Evolutionary conservation across 2,113 vertebrate genomes (phyloP), one percentile per base, ranked within the genome.

Genomic region (Tetrao urogallus): DNA sequence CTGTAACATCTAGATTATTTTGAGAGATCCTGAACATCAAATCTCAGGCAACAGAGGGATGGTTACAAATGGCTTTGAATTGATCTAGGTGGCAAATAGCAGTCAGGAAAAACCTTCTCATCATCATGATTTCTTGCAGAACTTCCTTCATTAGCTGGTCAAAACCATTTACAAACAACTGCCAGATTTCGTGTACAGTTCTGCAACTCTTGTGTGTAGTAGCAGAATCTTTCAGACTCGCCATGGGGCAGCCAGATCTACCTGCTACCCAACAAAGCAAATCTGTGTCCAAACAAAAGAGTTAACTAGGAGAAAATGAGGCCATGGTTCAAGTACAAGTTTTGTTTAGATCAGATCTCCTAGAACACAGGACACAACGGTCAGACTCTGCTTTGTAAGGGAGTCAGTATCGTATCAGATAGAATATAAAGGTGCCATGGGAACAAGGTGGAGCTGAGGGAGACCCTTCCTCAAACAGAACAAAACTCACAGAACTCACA

Each of bases 241-340:
- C 0, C 2, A 16, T 0, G 36, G 38, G 38, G 57, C 36, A 45
- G 77, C 36, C 70, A 64, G 64, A 15, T 20, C 70, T 32, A 27
- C 2, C 63, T 43, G 42, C 76, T 76, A 50, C 70, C 36, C 21
- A n/a, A 38, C 25, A n/a, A 38, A 42, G 21, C 6, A 36, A 45
- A 50, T 22, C 36, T 10, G 22, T 24, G 18, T 10, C 9, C 20
- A 40, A 25, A 8, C 22, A 43, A 3, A 72, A 60, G 60, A 4
- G 22, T 38, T 21, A 60, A 52, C 52, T 34, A 30, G 61, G 30
- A 56, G 40, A 52, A 52, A 30, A 47, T 11, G 25, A 7, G 16
- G 52, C 18, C 12, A 24, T 1, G 18, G 50, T 18, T 66, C 21
- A n/a, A 0, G 0, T 7, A 8, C 14, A 38, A 60, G 21, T 30